A percentile compares a stretch with the other conserved stretches of the same genome.
Evolutionary conservation across 2,888 invertebrate species (phyloP).

Genomic region (Netelia fuscicornis): DNA sequence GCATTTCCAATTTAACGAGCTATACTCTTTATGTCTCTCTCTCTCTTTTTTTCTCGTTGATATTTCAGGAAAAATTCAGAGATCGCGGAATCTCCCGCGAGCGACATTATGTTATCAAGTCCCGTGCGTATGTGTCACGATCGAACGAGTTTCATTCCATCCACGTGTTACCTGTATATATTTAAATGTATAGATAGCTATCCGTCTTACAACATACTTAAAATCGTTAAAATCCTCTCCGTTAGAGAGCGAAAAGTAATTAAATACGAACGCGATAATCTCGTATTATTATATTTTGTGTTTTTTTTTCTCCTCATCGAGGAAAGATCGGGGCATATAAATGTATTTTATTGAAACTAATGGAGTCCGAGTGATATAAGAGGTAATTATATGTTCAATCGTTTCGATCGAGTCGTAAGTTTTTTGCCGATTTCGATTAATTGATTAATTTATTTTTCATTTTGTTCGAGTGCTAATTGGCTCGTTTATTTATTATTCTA

Average conservation of each 20-base stretch:
- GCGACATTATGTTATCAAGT: slow-evolving; percentile 52
- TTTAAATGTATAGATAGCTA: neutral
- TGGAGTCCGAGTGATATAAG: too few relatives aligned
- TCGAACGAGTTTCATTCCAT: slow-evolving; percentile 33
- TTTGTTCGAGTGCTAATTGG: too few relatives aligned
- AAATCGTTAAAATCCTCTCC: slow-evolving; percentile 53
- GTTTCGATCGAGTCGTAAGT: too few relatives aligned
- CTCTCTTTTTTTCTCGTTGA: slow-evolving; percentile 29
- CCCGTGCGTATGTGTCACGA: slow-evolving; percentile 52
- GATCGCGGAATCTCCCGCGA: slow-evolving; percentile 30
- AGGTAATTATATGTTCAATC: too few relatives aligned
- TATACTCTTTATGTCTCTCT: slow-evolving; percentile 15
- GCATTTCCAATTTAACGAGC: slow-evolving; percentile 60
- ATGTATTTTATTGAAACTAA: too few relatives aligned
- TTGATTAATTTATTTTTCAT: too few relatives aligned
- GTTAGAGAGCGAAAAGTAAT: slow-evolving; percentile 31
- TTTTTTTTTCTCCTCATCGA: neutral
- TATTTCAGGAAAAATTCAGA: slow-evolving; percentile 60
- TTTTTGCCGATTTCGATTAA: too few relatives aligned
- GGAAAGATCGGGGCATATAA: too few relatives aligned
- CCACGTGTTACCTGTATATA: slow-evolving; percentile 15
- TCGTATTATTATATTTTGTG: neutral
- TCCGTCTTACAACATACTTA: slow-evolving; percentile 4
- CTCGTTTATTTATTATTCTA: too few relatives aligned
- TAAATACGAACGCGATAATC: slow-evolving; percentile 25